A percentile compares a stretch with the other conserved stretches of the same genome.
phyloP scores from a whole-genome alignment of 2,888 invertebrate genomes.

The Anorthoa munda region DNA sequence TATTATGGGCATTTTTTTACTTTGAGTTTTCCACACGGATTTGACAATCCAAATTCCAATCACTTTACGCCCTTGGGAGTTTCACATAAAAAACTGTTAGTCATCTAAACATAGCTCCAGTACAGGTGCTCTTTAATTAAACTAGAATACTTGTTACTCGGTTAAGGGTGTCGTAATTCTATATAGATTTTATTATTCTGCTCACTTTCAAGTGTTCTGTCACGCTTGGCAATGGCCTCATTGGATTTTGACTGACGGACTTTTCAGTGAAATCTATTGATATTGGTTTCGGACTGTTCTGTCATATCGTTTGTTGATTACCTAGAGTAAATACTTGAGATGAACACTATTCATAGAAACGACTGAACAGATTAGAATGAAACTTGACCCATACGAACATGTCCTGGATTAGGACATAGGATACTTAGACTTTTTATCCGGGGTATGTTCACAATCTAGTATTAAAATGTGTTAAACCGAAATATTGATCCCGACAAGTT shows the following conservation, averaged over 20 bases:
- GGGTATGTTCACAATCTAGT: no score
- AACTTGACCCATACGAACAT: no score
- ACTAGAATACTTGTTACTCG: not conserved
- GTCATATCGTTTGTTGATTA: not conserved
- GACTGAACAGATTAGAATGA: no score
- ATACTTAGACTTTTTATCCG: no score
- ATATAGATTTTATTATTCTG: slow-evolving; percentile 36
- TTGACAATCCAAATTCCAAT: no score
- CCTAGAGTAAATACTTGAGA: not conserved
- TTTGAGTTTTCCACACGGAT: no score
- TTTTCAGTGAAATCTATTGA: slow-evolving; percentile 28
- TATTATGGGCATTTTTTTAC: no score
- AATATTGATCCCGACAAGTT: no score
- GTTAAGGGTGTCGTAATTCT: slow-evolving; percentile 17
- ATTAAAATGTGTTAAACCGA: no score
- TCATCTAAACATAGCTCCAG: not conserved
- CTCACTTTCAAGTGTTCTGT: slow-evolving; percentile 36
- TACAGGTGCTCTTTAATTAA: not conserved
- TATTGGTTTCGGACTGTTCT: not conserved
- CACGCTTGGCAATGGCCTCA: slow-evolving; percentile 37
- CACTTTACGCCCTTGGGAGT: no score
- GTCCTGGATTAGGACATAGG: no score
- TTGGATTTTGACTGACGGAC: slow-evolving; percentile 24
- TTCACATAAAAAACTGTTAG: no score
- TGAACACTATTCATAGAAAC: not conserved